Evolutionary conservation across 2,888 invertebrate species (phyloP).

Genomic region (Campoplex capitator): DNA sequence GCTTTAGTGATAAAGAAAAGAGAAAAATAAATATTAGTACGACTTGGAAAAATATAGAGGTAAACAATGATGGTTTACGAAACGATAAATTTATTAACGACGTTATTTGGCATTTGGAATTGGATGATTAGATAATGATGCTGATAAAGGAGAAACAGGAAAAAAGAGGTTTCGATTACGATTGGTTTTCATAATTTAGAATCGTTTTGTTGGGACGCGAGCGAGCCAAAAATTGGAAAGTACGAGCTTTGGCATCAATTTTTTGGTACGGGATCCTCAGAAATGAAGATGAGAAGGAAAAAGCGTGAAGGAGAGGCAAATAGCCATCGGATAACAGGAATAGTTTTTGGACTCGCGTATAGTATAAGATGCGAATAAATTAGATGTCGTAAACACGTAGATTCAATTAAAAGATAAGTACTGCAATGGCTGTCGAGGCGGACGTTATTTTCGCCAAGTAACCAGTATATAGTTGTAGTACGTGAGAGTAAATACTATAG

Average conservation of each 20-base stretch:
- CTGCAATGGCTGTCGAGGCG: slow-evolving; percentile 60
- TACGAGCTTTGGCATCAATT: slow-evolving; percentile 36
- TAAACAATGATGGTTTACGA: background rate
- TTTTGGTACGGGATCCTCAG: slow-evolving; percentile 1
- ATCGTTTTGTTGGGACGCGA: background rate
- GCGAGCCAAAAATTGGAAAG: slow-evolving; percentile 1
- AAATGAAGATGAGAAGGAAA: slow-evolving; percentile 24
- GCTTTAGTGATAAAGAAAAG: background rate
- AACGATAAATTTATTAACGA: background rate
- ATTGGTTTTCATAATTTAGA: background rate
- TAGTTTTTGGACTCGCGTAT: slow-evolving; percentile 47
- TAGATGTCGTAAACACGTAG: slow-evolving; percentile 72
- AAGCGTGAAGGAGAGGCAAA: background rate
- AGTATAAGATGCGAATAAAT: slow-evolving; percentile 70
- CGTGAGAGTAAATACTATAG: slow-evolving; percentile 43
- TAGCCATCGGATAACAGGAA: slow-evolving; percentile 17
- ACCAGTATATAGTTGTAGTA: slow-evolving; percentile 22
- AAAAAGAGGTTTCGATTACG: background rate
- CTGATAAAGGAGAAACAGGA: background rate
- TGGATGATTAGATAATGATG: background rate
- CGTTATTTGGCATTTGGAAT: background rate
- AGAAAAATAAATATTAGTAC: background rate
- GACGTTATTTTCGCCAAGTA: slow-evolving; percentile 66
- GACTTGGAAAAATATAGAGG: background rate
- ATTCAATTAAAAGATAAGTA: slow-evolving; percentile 75